These are phyloP conservation scores for Drymonia ruficornis DNA, from an alignment of 2,888 invertebrate species.

Conservation along the genomic window DNA sequence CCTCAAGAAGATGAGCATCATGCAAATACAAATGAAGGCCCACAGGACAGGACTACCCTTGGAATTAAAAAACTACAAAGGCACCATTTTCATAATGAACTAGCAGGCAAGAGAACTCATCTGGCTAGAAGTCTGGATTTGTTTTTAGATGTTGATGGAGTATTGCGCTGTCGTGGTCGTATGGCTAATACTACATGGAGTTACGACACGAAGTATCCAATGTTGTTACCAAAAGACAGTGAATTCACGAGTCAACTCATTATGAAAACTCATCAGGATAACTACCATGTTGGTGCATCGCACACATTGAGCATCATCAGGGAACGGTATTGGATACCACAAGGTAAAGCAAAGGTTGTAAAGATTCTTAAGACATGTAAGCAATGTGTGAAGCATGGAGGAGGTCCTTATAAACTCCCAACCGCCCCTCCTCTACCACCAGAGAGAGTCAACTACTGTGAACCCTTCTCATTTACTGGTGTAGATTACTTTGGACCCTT, in stretches of 20 bases:
- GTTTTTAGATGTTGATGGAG: neutral
- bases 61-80: neutral
- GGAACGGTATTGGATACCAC: neutral
- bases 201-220: neutral
- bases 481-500: neutral
- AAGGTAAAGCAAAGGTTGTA: neutral
- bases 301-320: neutral
- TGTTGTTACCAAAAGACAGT: neutral
- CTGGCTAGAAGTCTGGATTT: neutral
- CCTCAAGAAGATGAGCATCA: no score
- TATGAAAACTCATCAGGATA: neutral
- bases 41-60: no score
- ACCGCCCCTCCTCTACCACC: neutral
- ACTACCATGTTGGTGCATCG: neutral
- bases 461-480: neutral
- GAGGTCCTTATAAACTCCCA: neutral
- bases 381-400: neutral
- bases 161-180: neutral
- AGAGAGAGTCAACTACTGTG: neutral
- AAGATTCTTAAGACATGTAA: neutral
- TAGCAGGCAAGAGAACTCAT: neutral
- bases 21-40: no score
- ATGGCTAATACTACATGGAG: neutral
- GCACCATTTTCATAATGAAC: neutral
- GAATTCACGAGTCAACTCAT: neutral